phyloP scores from a whole-genome alignment of 2,113 vertebrate genomes.

The Cinclus mexicanus region DNA sequence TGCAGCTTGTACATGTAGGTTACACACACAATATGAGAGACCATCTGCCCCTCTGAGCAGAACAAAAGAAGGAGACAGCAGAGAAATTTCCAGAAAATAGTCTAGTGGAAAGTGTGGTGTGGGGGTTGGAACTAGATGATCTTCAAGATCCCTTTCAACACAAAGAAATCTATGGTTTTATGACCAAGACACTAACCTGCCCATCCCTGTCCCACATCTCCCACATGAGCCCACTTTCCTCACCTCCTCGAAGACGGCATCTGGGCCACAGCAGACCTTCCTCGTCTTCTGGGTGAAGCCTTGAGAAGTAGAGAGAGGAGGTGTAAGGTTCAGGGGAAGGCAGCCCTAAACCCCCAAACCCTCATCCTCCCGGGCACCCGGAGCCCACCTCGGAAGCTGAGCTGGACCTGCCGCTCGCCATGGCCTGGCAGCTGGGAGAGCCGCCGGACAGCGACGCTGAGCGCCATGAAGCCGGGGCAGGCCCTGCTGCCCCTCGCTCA shows the following conservation, averaged over 20 bases:
- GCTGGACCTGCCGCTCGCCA: conserved; percentile 83
- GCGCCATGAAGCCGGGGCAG: conserved; percentile 75
- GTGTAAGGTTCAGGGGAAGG: background rate
- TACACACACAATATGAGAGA: background rate
- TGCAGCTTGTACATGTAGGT: accelerated
- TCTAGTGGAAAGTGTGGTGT: background rate
- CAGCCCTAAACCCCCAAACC: background rate
- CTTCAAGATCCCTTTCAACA: background rate
- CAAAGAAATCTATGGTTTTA: background rate
- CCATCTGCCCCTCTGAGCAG: background rate
- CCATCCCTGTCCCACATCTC: background rate
- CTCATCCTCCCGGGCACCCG: accelerated
- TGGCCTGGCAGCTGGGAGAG: conserved; percentile 82
- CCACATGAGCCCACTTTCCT: background rate
- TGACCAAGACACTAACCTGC: background rate
- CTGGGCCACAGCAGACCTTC: conserved; percentile 77
- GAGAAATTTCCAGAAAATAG: background rate
- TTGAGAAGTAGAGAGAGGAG: background rate
- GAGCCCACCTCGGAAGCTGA: conserved; percentile 85
- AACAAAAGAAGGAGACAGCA: background rate
- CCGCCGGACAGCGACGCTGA: conserved; percentile 78
- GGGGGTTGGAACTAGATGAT: background rate
- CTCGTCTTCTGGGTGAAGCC: conserved; percentile 90
- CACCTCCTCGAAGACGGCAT: conserved; percentile 88
- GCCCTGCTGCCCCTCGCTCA: background rate